Base-by-base conservation (phyloP, 2,797 vertebrate genomes). In the Rhabdophis nuchalis region DNA sequence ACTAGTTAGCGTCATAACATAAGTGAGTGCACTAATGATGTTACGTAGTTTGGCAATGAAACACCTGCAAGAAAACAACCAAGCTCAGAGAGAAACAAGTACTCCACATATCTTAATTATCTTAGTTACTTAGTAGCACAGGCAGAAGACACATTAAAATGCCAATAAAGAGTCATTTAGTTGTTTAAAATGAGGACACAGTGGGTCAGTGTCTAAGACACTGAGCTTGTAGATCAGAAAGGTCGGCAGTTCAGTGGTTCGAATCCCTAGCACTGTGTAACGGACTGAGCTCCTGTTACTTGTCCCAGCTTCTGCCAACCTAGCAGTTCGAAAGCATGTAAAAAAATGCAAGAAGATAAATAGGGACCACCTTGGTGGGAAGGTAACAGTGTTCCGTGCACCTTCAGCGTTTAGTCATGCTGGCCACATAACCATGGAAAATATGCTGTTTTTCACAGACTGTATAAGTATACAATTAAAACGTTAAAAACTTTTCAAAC, bases 361-460 rank as follows among this genome's bases (percentile, higher is more conserved):
- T 50, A 50, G 46, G 46, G 46, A 50, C 46, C 46, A 50, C 46
- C 46, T 50, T 50, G 46, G 46, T 50, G 46, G 4, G 46, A 50
- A 50, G 46, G 4, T 50, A 50, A 50, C 46, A 50, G 46, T 6
- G 4, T 50, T 50, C 46, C 5, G 5, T 50, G 46, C 7, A 6
- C 46, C 46, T 50, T 50, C 5, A 6, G 46, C 46, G 5, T 50
- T 50, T 50, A 50, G 46, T 50, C 46, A 50, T 50, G 46, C 46
- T 50, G 46, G 46, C 46, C 46, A 50, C 46, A 50, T 50, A 6
- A 50, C 46, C 46, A 50, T 50, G 46, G 46, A 50, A 50, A 50
- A 50, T 50, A 1, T 50, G 89, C 86, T 89, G 7, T 4, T 93
- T 94, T 93, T 93, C 85, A 68, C 7, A 92, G 72, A 89, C 46